These are phyloP conservation scores for Psittacula echo DNA, from an alignment of 2,797 vertebrate species.

Conservation along the genomic window DNA sequence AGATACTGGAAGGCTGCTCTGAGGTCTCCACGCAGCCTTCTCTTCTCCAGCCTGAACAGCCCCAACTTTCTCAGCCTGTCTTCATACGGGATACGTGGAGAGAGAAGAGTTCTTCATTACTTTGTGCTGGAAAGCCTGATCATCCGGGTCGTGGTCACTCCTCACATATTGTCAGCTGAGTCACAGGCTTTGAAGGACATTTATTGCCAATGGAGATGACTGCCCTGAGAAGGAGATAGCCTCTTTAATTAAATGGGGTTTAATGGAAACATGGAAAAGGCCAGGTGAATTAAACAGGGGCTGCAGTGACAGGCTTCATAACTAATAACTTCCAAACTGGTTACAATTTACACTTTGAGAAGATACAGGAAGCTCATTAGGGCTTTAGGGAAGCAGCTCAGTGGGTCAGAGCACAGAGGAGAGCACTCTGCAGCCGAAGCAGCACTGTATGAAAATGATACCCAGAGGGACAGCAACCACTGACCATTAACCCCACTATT, in stretches of 20 bases:
- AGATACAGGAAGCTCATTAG: conserved; percentile 22
- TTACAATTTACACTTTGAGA: conserved; percentile 25
- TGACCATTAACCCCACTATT: neutral
- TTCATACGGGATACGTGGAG: neutral
- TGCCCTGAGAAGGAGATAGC: neutral
- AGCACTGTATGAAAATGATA: neutral
- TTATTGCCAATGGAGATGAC: neutral
- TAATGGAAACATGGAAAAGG: conserved; percentile 27
- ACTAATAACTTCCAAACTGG: conserved; percentile 12
- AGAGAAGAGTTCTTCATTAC: neutral
- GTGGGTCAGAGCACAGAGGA: neutral
- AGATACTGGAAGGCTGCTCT: too few species aligned
- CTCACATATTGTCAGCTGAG: neutral
- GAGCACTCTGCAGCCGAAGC: neutral
- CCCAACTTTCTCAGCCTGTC: too few species aligned
- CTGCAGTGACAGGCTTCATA: neutral
- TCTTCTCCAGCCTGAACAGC: too few species aligned
- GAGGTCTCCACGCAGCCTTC: too few species aligned
- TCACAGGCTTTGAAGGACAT: neutral
- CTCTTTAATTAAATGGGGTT: conserved; percentile 16
- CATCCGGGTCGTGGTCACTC: neutral
- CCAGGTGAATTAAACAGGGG: neutral
- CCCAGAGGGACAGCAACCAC: neutral
- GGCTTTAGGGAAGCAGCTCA: neutral
- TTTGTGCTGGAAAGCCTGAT: neutral